These are phyloP conservation scores for Muricea muricata DNA, from an alignment of 92 coral and sea anemone species.

Conservation along the genomic window DNA sequence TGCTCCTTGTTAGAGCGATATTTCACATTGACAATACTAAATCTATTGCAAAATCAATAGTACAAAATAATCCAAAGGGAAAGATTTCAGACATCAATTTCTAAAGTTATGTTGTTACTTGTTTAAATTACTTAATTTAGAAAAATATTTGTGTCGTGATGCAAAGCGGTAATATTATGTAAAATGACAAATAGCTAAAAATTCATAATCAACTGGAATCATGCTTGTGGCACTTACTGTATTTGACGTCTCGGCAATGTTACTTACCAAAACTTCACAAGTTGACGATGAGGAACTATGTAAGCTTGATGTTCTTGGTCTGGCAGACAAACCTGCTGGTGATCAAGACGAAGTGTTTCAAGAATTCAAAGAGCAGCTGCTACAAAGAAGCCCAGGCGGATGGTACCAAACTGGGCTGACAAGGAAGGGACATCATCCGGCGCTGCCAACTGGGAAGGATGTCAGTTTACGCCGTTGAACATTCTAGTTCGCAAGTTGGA, in stretches of 20 bases:
- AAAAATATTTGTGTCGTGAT: too few species aligned
- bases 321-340: not conserved
- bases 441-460: not conserved
- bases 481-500: constrained; percentile 1
- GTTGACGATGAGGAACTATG: constrained; percentile 8
- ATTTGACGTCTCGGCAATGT: not conserved
- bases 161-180: too few species aligned
- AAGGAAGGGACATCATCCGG: not conserved
- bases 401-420: not conserved
- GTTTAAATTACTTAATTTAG: too few species aligned
- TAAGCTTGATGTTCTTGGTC: constrained; percentile 5
- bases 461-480: constrained; percentile 12
- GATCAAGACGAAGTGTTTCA: not conserved
- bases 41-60: too few species aligned
- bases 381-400: not conserved
- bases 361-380: not conserved
- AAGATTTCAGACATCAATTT: too few species aligned
- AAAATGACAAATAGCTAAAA: too few species aligned
- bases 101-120: too few species aligned
- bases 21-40: too few species aligned
- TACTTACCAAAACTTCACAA: not conserved
- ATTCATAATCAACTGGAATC: too few species aligned
- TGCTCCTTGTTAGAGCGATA: too few species aligned
- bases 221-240: too few species aligned
- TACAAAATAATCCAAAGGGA: too few species aligned